A percentile compares a stretch with the other conserved stretches of the same genome.
Evolutionary conservation across 2,888 invertebrate genomes (phyloP).

Genomic region (Drosophila barbarae): DNA sequence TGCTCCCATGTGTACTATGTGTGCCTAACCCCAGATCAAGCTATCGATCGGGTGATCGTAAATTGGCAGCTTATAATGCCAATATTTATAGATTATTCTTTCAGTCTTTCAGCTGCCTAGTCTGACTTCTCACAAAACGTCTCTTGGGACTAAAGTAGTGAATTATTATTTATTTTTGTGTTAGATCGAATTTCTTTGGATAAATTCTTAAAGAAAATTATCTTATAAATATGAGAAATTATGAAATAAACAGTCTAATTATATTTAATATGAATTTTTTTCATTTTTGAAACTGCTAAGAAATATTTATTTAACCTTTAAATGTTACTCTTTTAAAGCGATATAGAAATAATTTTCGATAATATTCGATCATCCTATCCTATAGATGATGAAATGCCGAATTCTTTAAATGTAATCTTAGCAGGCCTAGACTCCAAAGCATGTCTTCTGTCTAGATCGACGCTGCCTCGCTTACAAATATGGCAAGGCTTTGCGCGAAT

Average conservation of each 20-base stretch:
- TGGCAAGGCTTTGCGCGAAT: slow-evolving; percentile 14
- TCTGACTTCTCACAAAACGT: neutral
- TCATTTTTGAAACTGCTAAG: too few relatives aligned
- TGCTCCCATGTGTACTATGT: slow-evolving; percentile 69
- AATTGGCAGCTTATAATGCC: slow-evolving; percentile 65
- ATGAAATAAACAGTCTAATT: too few relatives aligned
- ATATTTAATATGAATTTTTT: too few relatives aligned
- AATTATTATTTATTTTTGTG: slow-evolving; percentile 1
- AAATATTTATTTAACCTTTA: too few relatives aligned
- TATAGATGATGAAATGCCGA: neutral
- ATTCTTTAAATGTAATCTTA: neutral
- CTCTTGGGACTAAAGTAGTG: slow-evolving; percentile 20
- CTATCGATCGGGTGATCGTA: slow-evolving; percentile 72
- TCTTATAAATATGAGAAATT: too few relatives aligned
- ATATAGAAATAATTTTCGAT: too few relatives aligned
- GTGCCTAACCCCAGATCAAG: slow-evolving; percentile 68
- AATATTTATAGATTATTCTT: slow-evolving; percentile 56
- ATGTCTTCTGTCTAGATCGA: slow-evolving; percentile 16
- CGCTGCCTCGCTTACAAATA: slow-evolving; percentile 30
- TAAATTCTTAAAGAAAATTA: too few relatives aligned
- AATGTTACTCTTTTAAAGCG: too few relatives aligned
- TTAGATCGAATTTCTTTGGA: neutral
- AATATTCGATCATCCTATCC: neutral
- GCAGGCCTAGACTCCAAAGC: neutral
- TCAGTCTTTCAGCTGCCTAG: slow-evolving; percentile 1